Evolutionary conservation across 2,113 vertebrate species (phyloP).

Genomic region (Elanoides forficatus): DNA sequence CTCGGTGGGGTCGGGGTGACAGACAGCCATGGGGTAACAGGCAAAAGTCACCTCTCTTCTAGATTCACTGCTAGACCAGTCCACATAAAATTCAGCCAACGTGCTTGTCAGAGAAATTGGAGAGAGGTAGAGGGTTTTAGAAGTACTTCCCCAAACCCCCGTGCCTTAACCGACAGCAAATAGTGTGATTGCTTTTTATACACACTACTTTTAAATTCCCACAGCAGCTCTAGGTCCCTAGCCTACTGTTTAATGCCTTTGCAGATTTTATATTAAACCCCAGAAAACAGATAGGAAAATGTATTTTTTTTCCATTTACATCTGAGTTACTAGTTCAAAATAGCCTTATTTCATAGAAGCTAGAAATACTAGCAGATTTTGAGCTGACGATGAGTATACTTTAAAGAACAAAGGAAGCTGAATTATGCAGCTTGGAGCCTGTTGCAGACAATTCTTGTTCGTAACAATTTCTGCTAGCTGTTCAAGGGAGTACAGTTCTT

Average conservation of each 20-base stretch:
- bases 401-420: background rate
- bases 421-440: background rate
- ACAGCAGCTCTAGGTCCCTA: background rate
- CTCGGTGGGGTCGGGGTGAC: rapidly evolving
- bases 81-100: background rate
- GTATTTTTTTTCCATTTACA: background rate
- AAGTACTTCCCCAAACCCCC: background rate
- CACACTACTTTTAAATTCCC: background rate
- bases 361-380: background rate
- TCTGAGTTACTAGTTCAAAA: background rate
- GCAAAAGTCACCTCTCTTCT: background rate
- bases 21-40: background rate
- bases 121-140: background rate
- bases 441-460: background rate
- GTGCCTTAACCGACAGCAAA: background rate
- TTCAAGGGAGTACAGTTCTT: background rate
- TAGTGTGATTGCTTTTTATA: background rate
- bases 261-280: background rate
- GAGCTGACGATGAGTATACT: background rate
- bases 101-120: background rate
- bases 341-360: background rate
- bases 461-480: background rate
- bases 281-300: background rate
- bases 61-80: background rate
- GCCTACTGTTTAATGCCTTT: background rate